A percentile compares a stretch with the other conserved stretches of the same genome.
Conservation (phyloP, 2,113 vertebrate species). For the Prunella himalayana region DNA sequence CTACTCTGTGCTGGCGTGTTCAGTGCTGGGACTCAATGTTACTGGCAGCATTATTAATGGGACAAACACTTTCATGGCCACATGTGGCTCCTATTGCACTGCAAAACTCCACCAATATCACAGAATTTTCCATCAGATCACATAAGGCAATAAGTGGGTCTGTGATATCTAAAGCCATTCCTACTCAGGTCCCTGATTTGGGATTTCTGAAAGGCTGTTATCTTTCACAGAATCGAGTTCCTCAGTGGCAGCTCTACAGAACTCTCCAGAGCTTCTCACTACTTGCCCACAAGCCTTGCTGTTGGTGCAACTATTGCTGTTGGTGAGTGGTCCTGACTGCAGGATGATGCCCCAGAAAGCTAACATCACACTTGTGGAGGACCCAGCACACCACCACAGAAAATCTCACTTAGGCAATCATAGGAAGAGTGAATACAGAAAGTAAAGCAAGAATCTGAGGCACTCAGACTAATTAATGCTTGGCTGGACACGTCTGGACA, state of each 20-base stretch:
- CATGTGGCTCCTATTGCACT: background rate
- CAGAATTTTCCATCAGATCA: background rate
- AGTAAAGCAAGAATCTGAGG: background rate
- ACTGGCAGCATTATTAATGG: background rate
- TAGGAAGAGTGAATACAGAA: background rate
- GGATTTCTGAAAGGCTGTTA: background rate
- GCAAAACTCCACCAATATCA: background rate
- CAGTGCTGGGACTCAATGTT: background rate
- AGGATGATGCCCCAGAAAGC: background rate
- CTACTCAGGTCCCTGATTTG: background rate
- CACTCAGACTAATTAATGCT: background rate
- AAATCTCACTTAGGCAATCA: background rate
- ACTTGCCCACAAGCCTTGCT: background rate
- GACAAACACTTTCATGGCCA: background rate
- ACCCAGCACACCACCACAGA: background rate
- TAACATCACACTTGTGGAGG: background rate
- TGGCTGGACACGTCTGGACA: background rate
- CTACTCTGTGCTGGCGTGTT: background rate
- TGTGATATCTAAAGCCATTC: background rate
- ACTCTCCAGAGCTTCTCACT: background rate
- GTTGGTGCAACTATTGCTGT: background rate
- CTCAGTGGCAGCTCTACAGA: background rate
- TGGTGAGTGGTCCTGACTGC: background rate
- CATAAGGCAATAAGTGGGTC: background rate
- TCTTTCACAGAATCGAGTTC: background rate